Percentiles rank a stretch among this genome's conserved stretches.
These are phyloP conservation scores for Catostomus latipinnis DNA, from an alignment of 2,797 vertebrate genomes.

Conservation along the genomic window DNA sequence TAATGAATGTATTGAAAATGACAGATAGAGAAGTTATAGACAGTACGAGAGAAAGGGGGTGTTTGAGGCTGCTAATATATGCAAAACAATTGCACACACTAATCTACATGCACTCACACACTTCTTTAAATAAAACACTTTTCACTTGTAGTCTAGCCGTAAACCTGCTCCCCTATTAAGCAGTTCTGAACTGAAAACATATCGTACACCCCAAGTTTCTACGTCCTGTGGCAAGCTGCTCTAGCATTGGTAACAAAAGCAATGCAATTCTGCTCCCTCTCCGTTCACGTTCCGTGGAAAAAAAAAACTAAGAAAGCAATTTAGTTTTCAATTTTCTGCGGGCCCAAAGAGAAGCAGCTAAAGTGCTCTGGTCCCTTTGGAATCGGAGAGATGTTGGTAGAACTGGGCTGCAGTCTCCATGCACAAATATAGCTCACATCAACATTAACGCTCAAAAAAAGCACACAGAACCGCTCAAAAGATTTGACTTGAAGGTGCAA, in stretches of 20 bases:
- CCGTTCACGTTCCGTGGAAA: constrained; percentile 44
- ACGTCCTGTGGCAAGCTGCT: constrained; percentile 20
- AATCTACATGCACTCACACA: constrained; percentile 26
- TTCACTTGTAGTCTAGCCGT: constrained; percentile 4
- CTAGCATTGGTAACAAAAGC: constrained; percentile 52
- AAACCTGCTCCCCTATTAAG: constrained; percentile 8
- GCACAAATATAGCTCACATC: constrained; percentile 74
- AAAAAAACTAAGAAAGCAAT: constrained; percentile 76
- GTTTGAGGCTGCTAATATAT: constrained; percentile 42
- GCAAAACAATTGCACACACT: constrained; percentile 17
- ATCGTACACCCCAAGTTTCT: constrained; percentile 22
- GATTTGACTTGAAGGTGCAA: constrained; percentile 3
- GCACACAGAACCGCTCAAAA: constrained; percentile 1
- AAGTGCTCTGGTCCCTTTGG: constrained; percentile 75
- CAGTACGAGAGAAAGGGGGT: constrained; percentile 3
- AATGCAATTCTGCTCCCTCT: constrained; percentile 10
- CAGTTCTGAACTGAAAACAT: constrained; percentile 19
- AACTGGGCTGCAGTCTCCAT: constrained; percentile 80
- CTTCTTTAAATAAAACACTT: constrained; percentile 1
- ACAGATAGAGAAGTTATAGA: constrained; percentile 46
- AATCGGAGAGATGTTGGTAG: constrained; percentile 57
- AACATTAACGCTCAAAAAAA: constrained; percentile 59
- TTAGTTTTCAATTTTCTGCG: constrained; percentile 81
- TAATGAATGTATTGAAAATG: constrained; percentile 25
- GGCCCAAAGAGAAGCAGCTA: constrained; percentile 75